Conservation (phyloP, 1,140 invertebrate species). For the Panagrolaimus sp. region DNA sequence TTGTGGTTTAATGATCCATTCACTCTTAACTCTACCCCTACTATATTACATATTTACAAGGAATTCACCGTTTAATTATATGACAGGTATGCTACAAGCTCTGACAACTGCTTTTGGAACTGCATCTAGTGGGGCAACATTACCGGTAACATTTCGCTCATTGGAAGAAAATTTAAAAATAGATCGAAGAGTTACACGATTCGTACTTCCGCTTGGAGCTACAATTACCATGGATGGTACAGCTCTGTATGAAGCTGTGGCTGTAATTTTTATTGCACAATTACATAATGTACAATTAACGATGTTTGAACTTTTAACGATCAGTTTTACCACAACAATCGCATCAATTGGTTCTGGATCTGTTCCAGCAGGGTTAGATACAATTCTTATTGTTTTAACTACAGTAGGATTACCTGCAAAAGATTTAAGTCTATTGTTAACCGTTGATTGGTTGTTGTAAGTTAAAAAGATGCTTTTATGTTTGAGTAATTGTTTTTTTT, state of each 20-base stretch:
- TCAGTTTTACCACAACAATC: conserved; percentile 82
- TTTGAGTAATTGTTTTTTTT: not conserved
- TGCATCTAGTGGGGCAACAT: conserved; percentile 76
- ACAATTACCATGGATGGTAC: conserved; percentile 61
- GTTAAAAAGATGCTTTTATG: conserved; percentile 59
- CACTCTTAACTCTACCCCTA: conserved; percentile 61
- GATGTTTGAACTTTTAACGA: conserved; percentile 68
- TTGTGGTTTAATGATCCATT: conserved; percentile 76
- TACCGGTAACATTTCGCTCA: conserved; percentile 79
- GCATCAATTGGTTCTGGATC: conserved; percentile 92
- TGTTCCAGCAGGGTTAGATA: conserved; percentile 88
- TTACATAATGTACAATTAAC: conserved; percentile 64
- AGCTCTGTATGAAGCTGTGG: conserved; percentile 63
- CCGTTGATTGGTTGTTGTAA: conserved; percentile 94
- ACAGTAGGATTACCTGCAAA: conserved; percentile 83
- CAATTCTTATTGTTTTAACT: conserved; percentile 92
- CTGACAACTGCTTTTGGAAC: conserved; percentile 84
- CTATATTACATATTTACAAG: conserved; percentile 43
- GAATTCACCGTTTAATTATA: conserved; percentile 67
- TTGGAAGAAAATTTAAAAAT: conserved; percentile 62
- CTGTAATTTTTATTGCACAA: conserved; percentile 65
- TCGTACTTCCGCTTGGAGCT: conserved; percentile 81
- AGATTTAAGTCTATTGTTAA: conserved; percentile 81
- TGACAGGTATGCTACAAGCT: conserved; percentile 77
- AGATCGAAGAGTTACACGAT: conserved; percentile 71